Evolutionary conservation across 37 sponge, comb jelly and placozoan genomes (phyloP).

Genomic region (Amphimedon queenslandica): DNA sequence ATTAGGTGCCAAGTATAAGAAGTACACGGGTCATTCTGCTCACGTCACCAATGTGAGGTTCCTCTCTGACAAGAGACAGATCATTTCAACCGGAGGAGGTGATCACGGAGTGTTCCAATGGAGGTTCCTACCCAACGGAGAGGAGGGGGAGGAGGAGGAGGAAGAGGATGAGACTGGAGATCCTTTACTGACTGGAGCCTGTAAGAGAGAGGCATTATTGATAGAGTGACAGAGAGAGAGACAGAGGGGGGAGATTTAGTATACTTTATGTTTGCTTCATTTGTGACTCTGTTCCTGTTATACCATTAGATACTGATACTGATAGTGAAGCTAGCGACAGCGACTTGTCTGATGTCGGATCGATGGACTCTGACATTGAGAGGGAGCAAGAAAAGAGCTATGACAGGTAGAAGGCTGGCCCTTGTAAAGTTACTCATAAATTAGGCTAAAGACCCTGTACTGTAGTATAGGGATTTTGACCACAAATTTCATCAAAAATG

Average conservation of each 20-base stretch:
- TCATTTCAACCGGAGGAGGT: constrained; percentile 90
- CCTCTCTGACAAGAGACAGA: constrained; percentile 52
- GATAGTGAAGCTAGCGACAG: constrained; percentile 85
- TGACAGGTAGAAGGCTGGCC: constrained; percentile 51
- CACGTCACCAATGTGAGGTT: constrained; percentile 98
- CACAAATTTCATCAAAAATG: too few relatives aligned
- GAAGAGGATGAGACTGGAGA: too few relatives aligned
- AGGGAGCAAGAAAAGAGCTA: constrained; percentile 73
- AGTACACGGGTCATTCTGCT: constrained; percentile 95
- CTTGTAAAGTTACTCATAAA: too few relatives aligned
- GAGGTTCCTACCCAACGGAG: constrained; percentile 63
- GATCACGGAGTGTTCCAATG: constrained; percentile 97
- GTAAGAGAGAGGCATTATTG: not conserved
- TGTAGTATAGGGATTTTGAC: too few relatives aligned
- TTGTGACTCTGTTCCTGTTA: not conserved
- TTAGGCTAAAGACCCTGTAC: too few relatives aligned
- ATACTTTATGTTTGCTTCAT: not conserved
- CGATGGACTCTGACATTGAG: constrained; percentile 88
- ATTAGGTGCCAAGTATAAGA: constrained; percentile 84
- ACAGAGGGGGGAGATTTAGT: not conserved
- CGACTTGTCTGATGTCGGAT: constrained; percentile 79
- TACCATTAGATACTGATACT: constrained; percentile 36
- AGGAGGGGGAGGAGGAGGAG: constrained; percentile 12
- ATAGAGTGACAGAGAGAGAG: not conserved
- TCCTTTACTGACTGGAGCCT: not conserved